A percentile compares a stretch with the other conserved stretches of the same genome.
Conservation (phyloP, 2,113 vertebrate genomes). For the Paradisaea rubra region DNA sequence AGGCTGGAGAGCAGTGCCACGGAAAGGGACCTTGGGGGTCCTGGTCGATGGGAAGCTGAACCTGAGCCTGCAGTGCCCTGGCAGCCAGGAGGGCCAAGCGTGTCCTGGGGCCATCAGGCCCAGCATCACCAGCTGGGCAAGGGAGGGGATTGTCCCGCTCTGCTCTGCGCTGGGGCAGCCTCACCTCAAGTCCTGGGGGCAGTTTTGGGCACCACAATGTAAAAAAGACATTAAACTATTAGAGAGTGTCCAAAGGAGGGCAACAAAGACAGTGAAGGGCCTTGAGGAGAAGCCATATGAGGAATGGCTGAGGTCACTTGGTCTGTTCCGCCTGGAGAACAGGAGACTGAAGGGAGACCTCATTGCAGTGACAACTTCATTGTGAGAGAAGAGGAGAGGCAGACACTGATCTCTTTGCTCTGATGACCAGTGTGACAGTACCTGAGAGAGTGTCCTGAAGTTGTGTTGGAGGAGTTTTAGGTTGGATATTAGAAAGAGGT, state of each 20-base stretch:
- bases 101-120: not conserved
- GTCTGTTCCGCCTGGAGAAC: not conserved
- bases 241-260: too few relatives aligned
- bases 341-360: not conserved
- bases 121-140: fast-evolving
- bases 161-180: fast-evolving
- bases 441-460: not conserved
- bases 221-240: not conserved
- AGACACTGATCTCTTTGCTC: not conserved
- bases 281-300: fast-evolving
- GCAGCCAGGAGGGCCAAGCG: not conserved
- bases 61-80: not conserved
- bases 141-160: not conserved
- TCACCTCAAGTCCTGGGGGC: fast-evolving
- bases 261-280: fast-evolving
- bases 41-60: not conserved
- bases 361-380: not conserved
- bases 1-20: not conserved
- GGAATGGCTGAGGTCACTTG: not conserved
- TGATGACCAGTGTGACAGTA: not conserved
- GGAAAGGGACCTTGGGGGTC: not conserved
- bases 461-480: not conserved
- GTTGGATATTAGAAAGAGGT: not conserved
- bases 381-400: not conserved
- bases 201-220: not conserved